These are phyloP conservation scores for Geococcyx californianus DNA, from an alignment of 2,113 vertebrate genomes.

Conservation along the genomic window DNA sequence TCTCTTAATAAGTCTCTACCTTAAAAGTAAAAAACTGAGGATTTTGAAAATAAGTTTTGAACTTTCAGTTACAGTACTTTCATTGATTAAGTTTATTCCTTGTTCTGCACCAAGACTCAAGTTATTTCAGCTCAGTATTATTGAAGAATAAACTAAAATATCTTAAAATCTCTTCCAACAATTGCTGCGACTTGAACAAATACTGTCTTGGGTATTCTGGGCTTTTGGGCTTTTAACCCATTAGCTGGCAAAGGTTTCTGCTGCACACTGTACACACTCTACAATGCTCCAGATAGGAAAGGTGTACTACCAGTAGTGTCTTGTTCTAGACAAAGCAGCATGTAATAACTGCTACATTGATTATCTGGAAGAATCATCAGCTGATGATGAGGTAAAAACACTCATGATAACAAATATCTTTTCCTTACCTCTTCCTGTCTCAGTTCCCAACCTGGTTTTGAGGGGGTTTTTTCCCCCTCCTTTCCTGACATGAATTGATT, in stretches of 20 bases:
- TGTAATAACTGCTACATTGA: background rate
- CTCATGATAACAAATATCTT: background rate
- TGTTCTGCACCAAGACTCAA: background rate
- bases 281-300: background rate
- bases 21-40: background rate
- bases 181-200: background rate
- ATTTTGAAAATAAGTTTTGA: background rate
- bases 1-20: background rate
- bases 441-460: background rate
- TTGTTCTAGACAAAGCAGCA: background rate
- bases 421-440: background rate
- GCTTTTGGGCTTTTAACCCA: background rate
- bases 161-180: background rate
- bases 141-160: background rate
- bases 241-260: background rate
- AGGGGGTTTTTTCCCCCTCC: background rate
- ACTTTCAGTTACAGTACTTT: background rate
- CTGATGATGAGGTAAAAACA: background rate
- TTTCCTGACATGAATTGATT: background rate
- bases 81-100: background rate
- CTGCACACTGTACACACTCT: background rate
- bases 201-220: background rate
- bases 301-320: background rate
- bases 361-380: background rate
- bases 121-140: background rate